These are phyloP conservation scores for Hormaphis cornu DNA, from an alignment of 1,140 invertebrate species.

Conservation along the genomic window DNA sequence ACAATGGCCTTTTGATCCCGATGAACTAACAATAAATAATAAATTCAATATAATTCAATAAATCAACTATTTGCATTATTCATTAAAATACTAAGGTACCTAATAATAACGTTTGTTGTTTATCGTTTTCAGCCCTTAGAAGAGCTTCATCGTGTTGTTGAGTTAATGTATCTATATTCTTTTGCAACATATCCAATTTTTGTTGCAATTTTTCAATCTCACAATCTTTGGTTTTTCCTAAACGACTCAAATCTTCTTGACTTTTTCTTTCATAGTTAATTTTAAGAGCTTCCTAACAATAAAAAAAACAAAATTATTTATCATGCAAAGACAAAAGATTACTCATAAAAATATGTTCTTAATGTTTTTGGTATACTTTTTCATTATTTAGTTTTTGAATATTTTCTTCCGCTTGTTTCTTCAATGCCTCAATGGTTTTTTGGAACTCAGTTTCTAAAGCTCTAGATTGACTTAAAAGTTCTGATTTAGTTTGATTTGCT, in stretches of 20 bases:
- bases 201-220: slow-evolving; percentile 62
- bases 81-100: slow-evolving; percentile 46
- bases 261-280: slow-evolving; percentile 61
- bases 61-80: neutral
- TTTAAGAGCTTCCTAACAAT: slow-evolving; percentile 54
- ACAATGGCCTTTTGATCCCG: slow-evolving; percentile 73
- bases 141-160: slow-evolving; percentile 76
- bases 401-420: slow-evolving; percentile 61
- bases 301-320: neutral
- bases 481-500: slow-evolving; percentile 60
- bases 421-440: slow-evolving; percentile 59
- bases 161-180: slow-evolving; percentile 63
- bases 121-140: slow-evolving; percentile 74
- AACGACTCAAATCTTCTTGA: slow-evolving; percentile 57
- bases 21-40: slow-evolving; percentile 50
- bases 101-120: slow-evolving; percentile 74
- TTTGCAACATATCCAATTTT: slow-evolving; percentile 60
- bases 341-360: neutral
- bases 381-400: slow-evolving; percentile 67
- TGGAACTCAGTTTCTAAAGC: slow-evolving; percentile 68
- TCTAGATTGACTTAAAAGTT: slow-evolving; percentile 57
- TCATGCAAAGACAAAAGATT: neutral
- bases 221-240: slow-evolving; percentile 63
- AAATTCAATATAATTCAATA: neutral
- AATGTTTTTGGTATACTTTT: slow-evolving; percentile 45